These are phyloP conservation scores for Chouioia cunea DNA, from an alignment of 2,888 invertebrate genomes.

Conservation along the genomic window DNA sequence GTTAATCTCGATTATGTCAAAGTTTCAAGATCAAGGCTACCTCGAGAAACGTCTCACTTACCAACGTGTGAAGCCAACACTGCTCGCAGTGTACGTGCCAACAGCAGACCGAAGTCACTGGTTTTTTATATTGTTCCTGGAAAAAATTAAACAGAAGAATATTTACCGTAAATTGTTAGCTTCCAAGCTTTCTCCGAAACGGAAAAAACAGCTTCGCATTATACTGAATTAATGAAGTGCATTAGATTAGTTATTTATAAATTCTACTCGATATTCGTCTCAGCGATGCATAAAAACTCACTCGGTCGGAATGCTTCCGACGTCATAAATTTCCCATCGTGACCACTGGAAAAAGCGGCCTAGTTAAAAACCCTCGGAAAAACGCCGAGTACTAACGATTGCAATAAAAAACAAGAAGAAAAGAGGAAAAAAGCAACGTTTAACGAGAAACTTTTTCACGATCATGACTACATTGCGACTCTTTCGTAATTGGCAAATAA, in stretches of 20 bases:
- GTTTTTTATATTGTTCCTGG: conserved; percentile 84
- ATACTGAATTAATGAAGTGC: conserved; percentile 5
- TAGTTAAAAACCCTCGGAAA: not conserved
- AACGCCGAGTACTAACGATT: conserved; percentile 15
- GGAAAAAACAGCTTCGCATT: no score
- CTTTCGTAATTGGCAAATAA: no score
- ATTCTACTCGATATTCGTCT: no score
- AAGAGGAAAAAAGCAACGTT: no score
- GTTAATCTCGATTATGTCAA: no score
- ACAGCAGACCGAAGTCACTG: conserved; percentile 93
- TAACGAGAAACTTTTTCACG: no score
- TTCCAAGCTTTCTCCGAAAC: no score
- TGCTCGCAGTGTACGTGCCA: conserved; percentile 97
- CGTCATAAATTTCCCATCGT: conserved; percentile 25
- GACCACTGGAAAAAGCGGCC: conserved; percentile 13
- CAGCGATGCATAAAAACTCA: conserved; percentile 2
- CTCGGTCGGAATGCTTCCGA: conserved; percentile 7
- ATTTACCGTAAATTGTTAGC: no score
- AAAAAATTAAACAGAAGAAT: conserved; percentile 54
- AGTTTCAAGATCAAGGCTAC: no score
- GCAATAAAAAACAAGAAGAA: no score
- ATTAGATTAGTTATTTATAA: no score
- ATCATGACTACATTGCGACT: no score
- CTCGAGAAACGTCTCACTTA: conserved; percentile 60
- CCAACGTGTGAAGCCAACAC: conserved; percentile 81